These are phyloP conservation scores for Myrmophylax atrothorax DNA, from an alignment of 2,113 vertebrate genomes.

Conservation along the genomic window DNA sequence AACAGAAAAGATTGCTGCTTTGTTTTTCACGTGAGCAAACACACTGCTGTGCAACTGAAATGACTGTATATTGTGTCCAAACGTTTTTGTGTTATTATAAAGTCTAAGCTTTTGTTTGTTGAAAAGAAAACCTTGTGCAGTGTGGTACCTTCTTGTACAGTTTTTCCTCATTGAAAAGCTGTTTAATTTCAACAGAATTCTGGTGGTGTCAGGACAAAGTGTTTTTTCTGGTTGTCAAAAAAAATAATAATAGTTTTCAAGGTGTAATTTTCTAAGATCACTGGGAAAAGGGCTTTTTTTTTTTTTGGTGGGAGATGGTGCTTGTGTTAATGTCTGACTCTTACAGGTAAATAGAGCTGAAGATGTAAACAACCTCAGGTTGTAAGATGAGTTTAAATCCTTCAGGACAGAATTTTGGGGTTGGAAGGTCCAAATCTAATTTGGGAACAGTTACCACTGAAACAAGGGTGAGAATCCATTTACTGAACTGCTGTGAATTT, in stretches of 20 bases:
- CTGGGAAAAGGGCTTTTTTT: not conserved
- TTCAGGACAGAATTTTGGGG: not conserved
- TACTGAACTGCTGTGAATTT: not conserved
- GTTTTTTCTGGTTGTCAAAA: not conserved
- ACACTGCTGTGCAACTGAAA: too few species aligned
- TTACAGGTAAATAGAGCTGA: not conserved
- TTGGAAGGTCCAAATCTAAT: not conserved
- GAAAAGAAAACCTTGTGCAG: not conserved
- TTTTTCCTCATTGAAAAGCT: not conserved
- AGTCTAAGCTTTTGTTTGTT: not conserved
- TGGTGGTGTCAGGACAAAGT: not conserved
- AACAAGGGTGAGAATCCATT: not conserved
- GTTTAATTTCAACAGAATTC: not conserved
- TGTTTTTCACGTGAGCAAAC: not conserved
- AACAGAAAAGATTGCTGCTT: not conserved
- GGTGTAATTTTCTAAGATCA: not conserved
- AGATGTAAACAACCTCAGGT: not conserved
- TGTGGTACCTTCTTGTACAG: not conserved
- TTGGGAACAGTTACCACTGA: not conserved
- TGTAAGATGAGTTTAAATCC: not conserved
- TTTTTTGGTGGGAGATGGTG: not conserved
- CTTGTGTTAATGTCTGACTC: not conserved
- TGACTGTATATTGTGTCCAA: not conserved
- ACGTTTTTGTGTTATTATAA: rapidly evolving
- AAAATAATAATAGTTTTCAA: not conserved